Conservation (phyloP, 2,113 vertebrate genomes). For the Camelus dromedarius region DNA sequence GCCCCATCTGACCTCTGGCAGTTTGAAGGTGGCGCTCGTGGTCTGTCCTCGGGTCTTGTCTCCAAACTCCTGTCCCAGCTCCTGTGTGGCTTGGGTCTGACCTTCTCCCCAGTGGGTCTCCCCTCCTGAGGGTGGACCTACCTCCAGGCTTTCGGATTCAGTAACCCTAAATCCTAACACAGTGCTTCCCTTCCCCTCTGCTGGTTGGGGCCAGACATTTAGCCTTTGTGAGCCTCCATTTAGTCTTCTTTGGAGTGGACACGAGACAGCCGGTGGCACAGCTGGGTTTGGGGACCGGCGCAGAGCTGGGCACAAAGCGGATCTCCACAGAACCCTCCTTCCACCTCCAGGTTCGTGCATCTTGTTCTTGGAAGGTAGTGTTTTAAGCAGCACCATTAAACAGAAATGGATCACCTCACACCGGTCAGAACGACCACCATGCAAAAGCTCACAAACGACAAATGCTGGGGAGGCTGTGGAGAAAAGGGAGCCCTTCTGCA, state of each 20-base stretch:
- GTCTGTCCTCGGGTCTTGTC: not conserved
- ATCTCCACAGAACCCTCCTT: not conserved
- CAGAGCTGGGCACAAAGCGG: not conserved
- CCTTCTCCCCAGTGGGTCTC: not conserved
- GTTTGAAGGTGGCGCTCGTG: not conserved
- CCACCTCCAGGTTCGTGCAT: accelerated
- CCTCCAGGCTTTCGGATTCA: not conserved
- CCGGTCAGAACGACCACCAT: too few species aligned
- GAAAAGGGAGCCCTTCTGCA: too few species aligned
- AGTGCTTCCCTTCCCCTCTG: not conserved
- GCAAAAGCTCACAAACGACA: too few species aligned
- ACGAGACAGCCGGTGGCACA: accelerated
- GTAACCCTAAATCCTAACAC: not conserved
- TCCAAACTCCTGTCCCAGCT: not conserved
- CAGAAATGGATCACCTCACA: too few species aligned
- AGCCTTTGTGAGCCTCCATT: not conserved
- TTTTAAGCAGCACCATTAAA: not conserved
- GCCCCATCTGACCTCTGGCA: not conserved
- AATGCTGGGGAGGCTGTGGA: too few species aligned
- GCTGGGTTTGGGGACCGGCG: not conserved
- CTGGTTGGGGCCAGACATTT: accelerated
- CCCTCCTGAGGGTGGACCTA: not conserved
- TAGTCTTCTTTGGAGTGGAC: not conserved
- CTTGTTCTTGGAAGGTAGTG: accelerated
- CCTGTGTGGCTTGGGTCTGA: not conserved